Conservation (phyloP, 1,140 invertebrate species). For the Anoplophora glabripennis region DNA sequence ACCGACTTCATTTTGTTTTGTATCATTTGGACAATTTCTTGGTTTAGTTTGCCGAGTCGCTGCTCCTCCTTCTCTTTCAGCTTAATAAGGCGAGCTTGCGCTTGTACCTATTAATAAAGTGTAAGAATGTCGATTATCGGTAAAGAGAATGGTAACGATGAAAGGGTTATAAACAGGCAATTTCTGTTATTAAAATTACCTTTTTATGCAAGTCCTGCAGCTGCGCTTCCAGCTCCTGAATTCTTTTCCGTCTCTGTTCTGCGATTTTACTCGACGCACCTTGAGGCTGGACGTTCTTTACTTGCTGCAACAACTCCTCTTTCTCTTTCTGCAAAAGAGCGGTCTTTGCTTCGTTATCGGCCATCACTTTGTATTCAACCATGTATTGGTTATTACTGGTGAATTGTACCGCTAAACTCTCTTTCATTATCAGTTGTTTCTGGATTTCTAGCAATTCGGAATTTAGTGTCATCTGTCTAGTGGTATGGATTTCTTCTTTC, state of each 20-base stretch:
- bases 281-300: conserved; percentile 58
- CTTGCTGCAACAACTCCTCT: conserved; percentile 62
- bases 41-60: conserved; percentile 71
- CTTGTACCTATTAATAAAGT: conserved; percentile 54
- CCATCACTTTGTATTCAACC: conserved; percentile 55
- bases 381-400: conserved; percentile 63
- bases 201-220: conserved; percentile 72
- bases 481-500: conserved; percentile 62
- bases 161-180: too few species aligned
- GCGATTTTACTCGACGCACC: conserved; percentile 56
- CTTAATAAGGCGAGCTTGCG: conserved; percentile 74
- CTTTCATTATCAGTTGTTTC: conserved; percentile 71
- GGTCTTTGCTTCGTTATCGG: conserved; percentile 72
- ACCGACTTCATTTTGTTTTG: conserved; percentile 78
- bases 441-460: conserved; percentile 69
- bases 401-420: conserved; percentile 69
- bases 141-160: too few species aligned
- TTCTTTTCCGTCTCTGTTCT: conserved; percentile 70
- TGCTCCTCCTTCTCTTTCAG: conserved; percentile 77
- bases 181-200: too few species aligned
- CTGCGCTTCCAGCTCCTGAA: conserved; percentile 75
- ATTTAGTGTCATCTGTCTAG: conserved; percentile 58
- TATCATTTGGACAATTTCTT: conserved; percentile 78
- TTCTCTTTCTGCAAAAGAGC: conserved; percentile 69
- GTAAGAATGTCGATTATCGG: too few species aligned